Base-by-base conservation (phyloP, 2,797 vertebrate species). In the Morelia viridis region DNA sequence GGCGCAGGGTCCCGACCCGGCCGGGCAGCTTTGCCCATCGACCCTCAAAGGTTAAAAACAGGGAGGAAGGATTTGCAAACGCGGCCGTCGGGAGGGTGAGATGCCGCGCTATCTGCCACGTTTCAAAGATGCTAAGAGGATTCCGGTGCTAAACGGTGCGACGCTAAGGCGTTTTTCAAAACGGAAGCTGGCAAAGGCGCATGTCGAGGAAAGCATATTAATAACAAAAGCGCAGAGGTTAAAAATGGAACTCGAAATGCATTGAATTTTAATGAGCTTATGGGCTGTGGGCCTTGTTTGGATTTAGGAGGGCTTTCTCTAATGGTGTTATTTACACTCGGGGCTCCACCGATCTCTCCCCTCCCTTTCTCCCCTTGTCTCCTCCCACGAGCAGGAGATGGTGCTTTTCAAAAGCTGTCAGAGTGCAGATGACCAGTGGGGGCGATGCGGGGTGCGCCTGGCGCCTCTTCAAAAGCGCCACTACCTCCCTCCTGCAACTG, bases 201-300 rank as follows among this genome's bases (percentile, higher is more conserved):
- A 94, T 92, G 89, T 95, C 94, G 93, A 96, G 92, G 96, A 96
- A 97, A 97, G 96, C 94, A 97, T 97, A 98, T 97, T 97, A 98
- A 96, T 97, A 97, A 97, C 96, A 93, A 97, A 97, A 97, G 97
- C 97, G 87, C 96, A 96, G 97, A 97, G 96, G 97, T 97, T 97
- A 96, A 97, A 97, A 97, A 97, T 93, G 97, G 96, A 97, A 96
- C 96, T 96, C 96, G 97, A 97, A 97, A 97, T 96, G 97, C 97
- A 94, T 97, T 97, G 96, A 95, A 94, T 97, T 97, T 97, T 98
- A 98, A 98, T 98, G 97, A 97, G 97, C 97, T 98, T 97, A 98
- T 93, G 97, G 96, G 97, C 97, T 97, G 97, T 97, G 97, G 96
- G 97, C 97, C 96, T 97, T 97, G 96, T 96, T 97, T 96, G 97